Conservation (phyloP, 2,113 vertebrate species). For the Cathartes aura region DNA sequence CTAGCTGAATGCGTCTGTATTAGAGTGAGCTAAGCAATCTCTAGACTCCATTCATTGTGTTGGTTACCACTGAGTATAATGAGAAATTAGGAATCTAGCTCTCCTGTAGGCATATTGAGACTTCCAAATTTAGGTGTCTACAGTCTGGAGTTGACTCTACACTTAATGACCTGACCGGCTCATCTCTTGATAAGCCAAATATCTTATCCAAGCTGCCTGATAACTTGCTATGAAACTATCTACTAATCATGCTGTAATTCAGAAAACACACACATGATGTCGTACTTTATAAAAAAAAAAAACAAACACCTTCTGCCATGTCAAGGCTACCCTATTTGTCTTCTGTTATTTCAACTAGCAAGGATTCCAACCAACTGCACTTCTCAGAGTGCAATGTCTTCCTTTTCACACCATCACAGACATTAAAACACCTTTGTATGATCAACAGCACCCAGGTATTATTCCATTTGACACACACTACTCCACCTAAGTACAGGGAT, state of each 20-base stretch:
- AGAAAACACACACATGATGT: neutral
- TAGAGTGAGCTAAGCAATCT: neutral
- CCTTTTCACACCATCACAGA: neutral
- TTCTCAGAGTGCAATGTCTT: neutral
- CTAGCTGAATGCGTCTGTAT: neutral
- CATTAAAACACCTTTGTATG: neutral
- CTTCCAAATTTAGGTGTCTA: neutral
- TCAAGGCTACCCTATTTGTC: neutral
- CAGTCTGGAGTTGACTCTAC: neutral
- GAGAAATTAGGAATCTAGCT: neutral
- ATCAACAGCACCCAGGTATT: neutral
- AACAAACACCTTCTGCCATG: neutral
- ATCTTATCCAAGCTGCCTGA: neutral
- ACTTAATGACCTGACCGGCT: neutral
- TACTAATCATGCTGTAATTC: neutral
- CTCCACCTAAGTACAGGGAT: neutral
- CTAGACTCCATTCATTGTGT: neutral
- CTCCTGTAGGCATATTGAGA: neutral
- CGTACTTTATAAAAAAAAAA: neutral
- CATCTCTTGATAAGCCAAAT: neutral
- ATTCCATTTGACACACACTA: neutral
- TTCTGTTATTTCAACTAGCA: neutral
- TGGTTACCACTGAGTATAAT: neutral
- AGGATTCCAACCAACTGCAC: neutral
- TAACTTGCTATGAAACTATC: neutral